Evolutionary conservation across 1,140 invertebrate species (phyloP).

Genomic region (Drosophila pectinifera): DNA sequence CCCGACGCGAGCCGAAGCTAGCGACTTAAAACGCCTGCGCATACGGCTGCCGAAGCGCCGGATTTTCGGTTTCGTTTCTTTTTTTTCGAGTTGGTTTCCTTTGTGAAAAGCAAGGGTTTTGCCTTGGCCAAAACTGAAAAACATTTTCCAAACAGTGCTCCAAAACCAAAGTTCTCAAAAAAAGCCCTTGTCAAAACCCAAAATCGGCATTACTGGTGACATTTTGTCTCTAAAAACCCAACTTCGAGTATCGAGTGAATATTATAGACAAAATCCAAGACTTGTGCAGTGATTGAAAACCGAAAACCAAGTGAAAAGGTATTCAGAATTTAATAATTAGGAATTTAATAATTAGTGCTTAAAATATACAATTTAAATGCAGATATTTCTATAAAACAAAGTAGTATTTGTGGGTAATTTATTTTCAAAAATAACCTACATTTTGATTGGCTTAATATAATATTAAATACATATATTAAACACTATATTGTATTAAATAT

Average conservation of each 20-base stretch:
- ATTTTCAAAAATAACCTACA: too few relatives aligned
- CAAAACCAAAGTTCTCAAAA: too few relatives aligned
- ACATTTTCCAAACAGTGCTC: neutral
- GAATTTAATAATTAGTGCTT: too few relatives aligned
- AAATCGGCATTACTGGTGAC: neutral
- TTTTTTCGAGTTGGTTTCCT: slow-evolving; percentile 23
- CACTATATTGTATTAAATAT: too few relatives aligned
- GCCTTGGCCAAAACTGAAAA: neutral
- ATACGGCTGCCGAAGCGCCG: slow-evolving; percentile 31
- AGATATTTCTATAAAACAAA: too few relatives aligned
- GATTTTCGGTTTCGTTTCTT: neutral
- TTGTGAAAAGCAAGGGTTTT: neutral
- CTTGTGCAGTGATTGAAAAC: neutral
- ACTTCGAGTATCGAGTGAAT: neutral
- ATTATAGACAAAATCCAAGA: neutral
- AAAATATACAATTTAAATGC: too few relatives aligned
- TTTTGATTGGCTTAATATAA: too few relatives aligned
- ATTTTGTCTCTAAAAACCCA: neutral
- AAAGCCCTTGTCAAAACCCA: neutral
- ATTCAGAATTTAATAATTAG: too few relatives aligned
- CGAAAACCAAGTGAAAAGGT: too few relatives aligned
- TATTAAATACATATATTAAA: too few relatives aligned
- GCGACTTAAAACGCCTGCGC: slow-evolving; percentile 61
- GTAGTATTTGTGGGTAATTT: too few relatives aligned
- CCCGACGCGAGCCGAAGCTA: slow-evolving; percentile 12